phyloP scores from a whole-genome alignment of 1,140 invertebrate species.

The Pissodes strobi region DNA sequence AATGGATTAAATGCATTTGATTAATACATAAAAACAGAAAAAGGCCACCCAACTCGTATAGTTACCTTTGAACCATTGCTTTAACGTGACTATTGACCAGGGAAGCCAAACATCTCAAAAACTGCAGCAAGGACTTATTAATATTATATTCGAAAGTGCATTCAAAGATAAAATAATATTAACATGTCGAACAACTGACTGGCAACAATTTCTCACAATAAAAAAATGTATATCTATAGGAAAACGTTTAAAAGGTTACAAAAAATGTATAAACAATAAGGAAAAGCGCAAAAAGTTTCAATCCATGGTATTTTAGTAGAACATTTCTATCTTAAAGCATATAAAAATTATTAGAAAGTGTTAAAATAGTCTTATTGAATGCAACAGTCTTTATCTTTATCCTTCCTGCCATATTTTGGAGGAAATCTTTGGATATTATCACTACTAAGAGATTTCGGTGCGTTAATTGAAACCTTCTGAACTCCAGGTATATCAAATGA shows the following conservation, averaged over 20 bases:
- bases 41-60: slow-evolving; percentile 42
- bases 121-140: slow-evolving; percentile 20
- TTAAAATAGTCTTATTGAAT: slow-evolving; percentile 42
- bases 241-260: no score
- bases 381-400: slow-evolving; percentile 47
- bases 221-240: no score
- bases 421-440: slow-evolving; percentile 27
- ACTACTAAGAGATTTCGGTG: slow-evolving; percentile 7
- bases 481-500: slow-evolving; percentile 35
- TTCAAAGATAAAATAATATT: slow-evolving; percentile 28
- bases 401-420: slow-evolving; percentile 31
- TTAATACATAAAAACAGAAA: slow-evolving; percentile 39
- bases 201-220: no score
- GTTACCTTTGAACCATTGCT: slow-evolving; percentile 51
- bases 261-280: no score
- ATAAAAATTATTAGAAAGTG: slow-evolving; percentile 39
- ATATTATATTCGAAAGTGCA: slow-evolving; percentile 37
- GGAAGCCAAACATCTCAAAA: slow-evolving; percentile 30
- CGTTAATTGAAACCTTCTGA: slow-evolving; percentile 24
- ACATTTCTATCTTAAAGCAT: slow-evolving; percentile 38
- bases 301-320: slow-evolving; percentile 30
- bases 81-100: slow-evolving; percentile 50
- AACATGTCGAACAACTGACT: no score
- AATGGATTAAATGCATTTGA: slow-evolving; percentile 48
- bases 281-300: no score